Evolutionary conservation across 2,888 invertebrate genomes (phyloP), one percentile per base, ranked within the genome.

Genomic region (Trypoxylon attenuatum): DNA sequence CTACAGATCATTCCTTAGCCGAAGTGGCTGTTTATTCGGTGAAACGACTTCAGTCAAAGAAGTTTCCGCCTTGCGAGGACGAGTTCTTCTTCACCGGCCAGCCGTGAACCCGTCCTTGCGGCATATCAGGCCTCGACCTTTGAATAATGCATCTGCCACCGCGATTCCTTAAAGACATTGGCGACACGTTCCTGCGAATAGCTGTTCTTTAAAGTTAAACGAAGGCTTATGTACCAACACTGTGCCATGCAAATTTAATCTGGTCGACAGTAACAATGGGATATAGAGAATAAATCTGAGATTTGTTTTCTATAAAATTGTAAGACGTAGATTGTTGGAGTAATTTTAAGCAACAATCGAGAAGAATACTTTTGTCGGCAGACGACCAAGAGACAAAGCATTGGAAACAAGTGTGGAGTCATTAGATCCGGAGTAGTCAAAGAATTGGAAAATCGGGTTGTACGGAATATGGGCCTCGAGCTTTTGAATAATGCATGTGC

Each of bases 91-190:
- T 52, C 55, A 54, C 38, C 47, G 27, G 65, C 52, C 29, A 38
- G 25, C 13, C 42, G 64, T 39, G 54, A 64, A 59, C 59, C 59
- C 46, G 65, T 65, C 64, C 54, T 55, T 62, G 39, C 16, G 62
- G 52, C 57, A 67, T 67, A 67, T 53, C 52, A 58, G 51, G 39
- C 42, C 16, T 68, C 63, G 63, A 33, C 13, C 33, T 63, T 59
- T 69, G 69, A 66, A 69, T 69, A 58, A 69, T 69, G 67, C 54
- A 69, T 68, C 55, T 39, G 16, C 16, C 22, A 33, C 45, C 45
- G n/a, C 23, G 55, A 23, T 55, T 45, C 55, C 43, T 55, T 19
- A 19, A 16, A 16, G 42, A 33, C n/a, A n/a, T n/a, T n/a, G n/a
- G n/a, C n/a, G n/a, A n/a, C n/a, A n/a, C n/a, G n/a, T n/a, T n/a